Evolutionary conservation across 2,888 invertebrate genomes (phyloP).

Genomic region (Neoascia interrupta): DNA sequence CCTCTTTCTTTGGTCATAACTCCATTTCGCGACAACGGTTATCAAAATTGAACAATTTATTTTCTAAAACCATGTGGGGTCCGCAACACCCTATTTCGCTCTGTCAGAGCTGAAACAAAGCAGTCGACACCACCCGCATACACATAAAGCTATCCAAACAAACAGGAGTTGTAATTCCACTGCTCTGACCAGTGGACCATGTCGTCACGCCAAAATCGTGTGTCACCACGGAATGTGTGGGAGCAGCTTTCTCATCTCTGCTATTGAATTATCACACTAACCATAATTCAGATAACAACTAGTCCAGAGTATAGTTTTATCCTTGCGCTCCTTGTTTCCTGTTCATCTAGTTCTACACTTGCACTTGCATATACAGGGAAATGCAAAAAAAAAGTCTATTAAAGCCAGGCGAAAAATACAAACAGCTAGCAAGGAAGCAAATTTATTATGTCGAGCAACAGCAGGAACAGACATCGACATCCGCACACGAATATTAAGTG

Average conservation of each 20-base stretch:
- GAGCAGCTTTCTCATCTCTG: conserved; percentile 66
- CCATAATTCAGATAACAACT: conserved; percentile 71
- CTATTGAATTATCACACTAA: conserved; percentile 71
- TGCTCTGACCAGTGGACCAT: too few species aligned
- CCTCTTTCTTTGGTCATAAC: conserved; percentile 30
- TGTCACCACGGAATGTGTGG: conserved; percentile 63
- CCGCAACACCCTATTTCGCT: conserved; percentile 25
- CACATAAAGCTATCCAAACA: too few species aligned
- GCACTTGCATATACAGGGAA: conserved; percentile 12
- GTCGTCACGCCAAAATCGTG: conserved; percentile 57
- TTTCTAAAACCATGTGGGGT: too few species aligned
- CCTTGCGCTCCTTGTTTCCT: conserved; percentile 54
- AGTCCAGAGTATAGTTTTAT: conserved; percentile 51
- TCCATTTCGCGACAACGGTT: conserved; percentile 42
- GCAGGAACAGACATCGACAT: conserved; percentile 66
- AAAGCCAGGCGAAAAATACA: conserved; percentile 11
- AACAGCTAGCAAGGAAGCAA: conserved; percentile 54
- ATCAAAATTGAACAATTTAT: conserved; percentile 59
- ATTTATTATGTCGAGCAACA: conserved; percentile 65
- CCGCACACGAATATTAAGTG: conserved; percentile 64
- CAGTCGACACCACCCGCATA: background rate
- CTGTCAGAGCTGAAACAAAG: too few species aligned
- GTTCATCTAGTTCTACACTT: conserved; percentile 60
- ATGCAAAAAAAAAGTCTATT: background rate
- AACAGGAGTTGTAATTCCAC: too few species aligned